Conservation (phyloP, 2,113 vertebrate genomes). For the Seriola dumerili region DNA sequence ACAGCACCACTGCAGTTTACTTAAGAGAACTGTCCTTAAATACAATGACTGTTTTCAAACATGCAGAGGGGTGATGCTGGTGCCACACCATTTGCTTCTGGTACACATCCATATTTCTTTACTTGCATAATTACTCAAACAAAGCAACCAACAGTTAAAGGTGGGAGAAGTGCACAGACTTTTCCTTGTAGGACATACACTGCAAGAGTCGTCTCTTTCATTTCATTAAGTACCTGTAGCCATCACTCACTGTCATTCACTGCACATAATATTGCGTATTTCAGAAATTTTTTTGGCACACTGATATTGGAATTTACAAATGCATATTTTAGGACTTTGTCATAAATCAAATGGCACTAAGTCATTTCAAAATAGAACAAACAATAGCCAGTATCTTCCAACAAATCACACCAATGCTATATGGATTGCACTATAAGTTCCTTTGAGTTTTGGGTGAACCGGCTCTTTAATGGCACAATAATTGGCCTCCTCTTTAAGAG, state of each 20-base stretch:
- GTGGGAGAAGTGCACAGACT: not conserved
- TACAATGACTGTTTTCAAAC: not conserved
- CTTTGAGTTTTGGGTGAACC: too few species aligned
- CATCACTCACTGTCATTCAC: slow-evolving; percentile 28
- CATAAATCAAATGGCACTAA: too few species aligned
- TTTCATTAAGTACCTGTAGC: slow-evolving; percentile 37
- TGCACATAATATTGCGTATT: slow-evolving; percentile 18
- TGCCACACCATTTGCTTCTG: slow-evolving; percentile 9
- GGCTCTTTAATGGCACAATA: too few species aligned
- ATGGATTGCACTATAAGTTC: too few species aligned
- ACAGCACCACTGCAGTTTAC: slow-evolving; percentile 19
- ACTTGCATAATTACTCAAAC: slow-evolving; percentile 10
- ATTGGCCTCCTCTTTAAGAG: not conserved
- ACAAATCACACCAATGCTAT: too few species aligned
- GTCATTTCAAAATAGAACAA: too few species aligned
- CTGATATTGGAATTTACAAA: too few species aligned
- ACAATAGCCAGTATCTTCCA: too few species aligned
- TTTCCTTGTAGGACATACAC: not conserved
- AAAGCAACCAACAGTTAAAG: not conserved
- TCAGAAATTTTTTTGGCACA: too few species aligned
- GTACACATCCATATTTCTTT: slow-evolving; percentile 6
- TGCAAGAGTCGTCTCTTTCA: slow-evolving; percentile 20
- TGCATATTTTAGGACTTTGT: too few species aligned
- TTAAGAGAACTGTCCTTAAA: slow-evolving; percentile 43
- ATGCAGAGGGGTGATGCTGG: slow-evolving; percentile 8